Evolutionary conservation across 2,797 vertebrate species (phyloP).

Genomic region (Rhabdophis nuchalis): DNA sequence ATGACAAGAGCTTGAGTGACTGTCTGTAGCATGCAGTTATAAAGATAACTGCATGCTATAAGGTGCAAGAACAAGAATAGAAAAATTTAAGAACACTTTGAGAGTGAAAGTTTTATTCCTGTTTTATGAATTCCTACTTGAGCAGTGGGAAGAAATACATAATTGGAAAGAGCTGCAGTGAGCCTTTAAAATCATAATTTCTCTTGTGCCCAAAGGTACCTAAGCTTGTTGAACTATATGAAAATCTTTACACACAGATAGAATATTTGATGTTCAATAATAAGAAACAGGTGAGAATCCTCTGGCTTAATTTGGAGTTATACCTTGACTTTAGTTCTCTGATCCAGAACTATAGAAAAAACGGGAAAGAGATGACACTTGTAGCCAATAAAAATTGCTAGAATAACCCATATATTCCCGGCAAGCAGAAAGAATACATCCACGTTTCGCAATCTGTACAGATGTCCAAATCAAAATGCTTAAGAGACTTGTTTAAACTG

Average conservation of each 20-base stretch:
- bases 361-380: not conserved
- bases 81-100: not conserved
- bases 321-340: slow-evolving; percentile 42
- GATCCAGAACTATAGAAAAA: slow-evolving; percentile 34
- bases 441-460: slow-evolving; percentile 46
- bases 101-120: not conserved
- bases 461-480: slow-evolving; percentile 60
- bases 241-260: not conserved
- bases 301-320: slow-evolving; percentile 49
- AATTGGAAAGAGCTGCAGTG: not conserved
- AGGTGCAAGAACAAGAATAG: not conserved
- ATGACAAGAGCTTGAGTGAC: too few species aligned
- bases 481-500: slow-evolving; percentile 55
- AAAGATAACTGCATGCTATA: not conserved
- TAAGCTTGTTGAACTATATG: slow-evolving; percentile 13
- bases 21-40: too few species aligned
- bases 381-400: not conserved
- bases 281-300: slow-evolving; percentile 42
- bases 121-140: not conserved
- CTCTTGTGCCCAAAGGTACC: not conserved
- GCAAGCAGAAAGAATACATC: slow-evolving; percentile 46
- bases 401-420: slow-evolving; percentile 36
- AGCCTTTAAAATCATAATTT: not conserved
- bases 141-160: not conserved
- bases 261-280: slow-evolving; percentile 21